These are phyloP conservation scores for Apamea sordens DNA, from an alignment of 2,888 invertebrate genomes.

Conservation along the genomic window DNA sequence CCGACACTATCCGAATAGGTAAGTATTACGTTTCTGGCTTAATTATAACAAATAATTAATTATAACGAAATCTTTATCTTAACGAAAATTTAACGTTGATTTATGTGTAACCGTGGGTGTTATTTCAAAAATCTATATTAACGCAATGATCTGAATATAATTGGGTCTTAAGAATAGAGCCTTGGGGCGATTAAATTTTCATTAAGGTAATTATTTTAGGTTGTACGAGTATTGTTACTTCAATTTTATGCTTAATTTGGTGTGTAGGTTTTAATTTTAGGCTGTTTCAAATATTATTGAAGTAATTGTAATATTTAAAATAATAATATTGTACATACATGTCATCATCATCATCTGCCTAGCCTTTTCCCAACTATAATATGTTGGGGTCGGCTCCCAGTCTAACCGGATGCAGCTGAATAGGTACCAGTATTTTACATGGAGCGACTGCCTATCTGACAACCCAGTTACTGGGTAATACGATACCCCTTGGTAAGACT, in stretches of 20 bases:
- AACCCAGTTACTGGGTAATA: no score
- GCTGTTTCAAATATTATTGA: slow-evolving; percentile 8
- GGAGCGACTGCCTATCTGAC: no score
- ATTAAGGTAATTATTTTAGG: slow-evolving; percentile 15
- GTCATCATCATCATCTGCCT: no score
- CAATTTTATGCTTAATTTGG: slow-evolving; percentile 3
- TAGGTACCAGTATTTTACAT: no score
- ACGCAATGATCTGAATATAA: slow-evolving; percentile 59
- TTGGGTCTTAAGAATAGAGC: slow-evolving; percentile 22
- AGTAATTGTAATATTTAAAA: not conserved
- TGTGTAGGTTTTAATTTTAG: not conserved
- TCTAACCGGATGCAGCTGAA: no score
- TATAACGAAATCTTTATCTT: slow-evolving; percentile 34
- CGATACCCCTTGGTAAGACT: no score
- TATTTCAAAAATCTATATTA: slow-evolving; percentile 63
- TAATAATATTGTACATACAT: no score
- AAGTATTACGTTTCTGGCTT: slow-evolving; percentile 66
- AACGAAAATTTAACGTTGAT: slow-evolving; percentile 44
- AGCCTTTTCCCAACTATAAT: no score
- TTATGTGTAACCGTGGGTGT: slow-evolving; percentile 53
- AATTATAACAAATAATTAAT: slow-evolving; percentile 58
- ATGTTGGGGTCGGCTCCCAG: no score
- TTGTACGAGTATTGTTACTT: not conserved
- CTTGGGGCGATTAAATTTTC: slow-evolving; percentile 11
- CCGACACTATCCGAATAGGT: slow-evolving; percentile 90